Evolutionary conservation across 2,797 vertebrate genomes (phyloP).

Genomic region (Acomys russatus): DNA sequence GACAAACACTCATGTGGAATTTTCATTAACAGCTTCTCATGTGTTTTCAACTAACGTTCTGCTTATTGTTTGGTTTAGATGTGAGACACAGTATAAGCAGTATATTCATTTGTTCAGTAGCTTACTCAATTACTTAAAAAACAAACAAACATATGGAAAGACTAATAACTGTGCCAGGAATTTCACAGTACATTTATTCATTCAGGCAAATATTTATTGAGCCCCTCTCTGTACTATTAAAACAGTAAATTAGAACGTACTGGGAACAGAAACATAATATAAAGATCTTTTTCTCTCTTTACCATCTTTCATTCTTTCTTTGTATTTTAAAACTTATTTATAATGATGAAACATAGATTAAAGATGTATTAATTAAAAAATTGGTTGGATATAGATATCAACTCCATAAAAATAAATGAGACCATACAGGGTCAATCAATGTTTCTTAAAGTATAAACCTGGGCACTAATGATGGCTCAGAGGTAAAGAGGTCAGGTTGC

Average conservation of each 20-base stretch:
- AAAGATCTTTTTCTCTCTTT: constrained; percentile 9
- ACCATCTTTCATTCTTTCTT: not conserved
- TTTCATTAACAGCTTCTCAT: constrained; percentile 54
- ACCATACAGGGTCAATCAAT: not conserved
- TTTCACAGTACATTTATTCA: constrained; percentile 59
- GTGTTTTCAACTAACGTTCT: constrained; percentile 56
- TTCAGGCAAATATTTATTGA: constrained; percentile 52
- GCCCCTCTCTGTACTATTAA: constrained; percentile 12
- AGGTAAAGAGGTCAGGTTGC: not conserved
- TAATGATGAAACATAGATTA: not conserved
- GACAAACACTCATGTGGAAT: constrained; percentile 18
- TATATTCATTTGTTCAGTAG: constrained; percentile 10
- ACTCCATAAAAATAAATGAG: constrained; percentile 54
- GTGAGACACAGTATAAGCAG: not conserved
- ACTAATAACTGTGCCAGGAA: constrained; percentile 7
- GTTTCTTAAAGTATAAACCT: not conserved
- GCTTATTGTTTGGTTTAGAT: constrained; percentile 51
- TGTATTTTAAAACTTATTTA: constrained; percentile 59
- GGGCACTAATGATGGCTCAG: not conserved
- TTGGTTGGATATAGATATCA: constrained; percentile 26
- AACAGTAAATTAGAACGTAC: constrained; percentile 19
- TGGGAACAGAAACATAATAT: not conserved
- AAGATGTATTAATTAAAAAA: constrained; percentile 35
- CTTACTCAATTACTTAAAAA: constrained; percentile 29
- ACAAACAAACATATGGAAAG: constrained; percentile 29